A percentile compares a stretch with the other conserved stretches of the same genome.
These are phyloP conservation scores for Drosophila gaucha DNA, from an alignment of 2,888 invertebrate genomes.

Conservation along the genomic window DNA sequence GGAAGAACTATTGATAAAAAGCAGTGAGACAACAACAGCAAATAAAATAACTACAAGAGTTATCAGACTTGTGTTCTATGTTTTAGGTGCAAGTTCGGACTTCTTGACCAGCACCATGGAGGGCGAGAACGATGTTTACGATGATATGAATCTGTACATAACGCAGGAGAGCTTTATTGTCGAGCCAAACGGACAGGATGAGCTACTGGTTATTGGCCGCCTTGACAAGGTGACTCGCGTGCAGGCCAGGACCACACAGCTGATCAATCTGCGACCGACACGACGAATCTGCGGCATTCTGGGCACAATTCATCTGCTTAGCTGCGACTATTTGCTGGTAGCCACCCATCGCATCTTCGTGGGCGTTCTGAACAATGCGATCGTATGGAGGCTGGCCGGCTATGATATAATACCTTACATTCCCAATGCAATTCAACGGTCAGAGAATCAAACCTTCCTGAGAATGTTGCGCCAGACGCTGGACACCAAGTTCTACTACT, in stretches of 20 bases:
- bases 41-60: not conserved
- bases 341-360: conserved; percentile 92
- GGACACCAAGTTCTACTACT: conserved; percentile 94
- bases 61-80: conserved; percentile 7
- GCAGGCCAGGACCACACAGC: conserved; percentile 88
- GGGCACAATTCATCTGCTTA: conserved; percentile 93
- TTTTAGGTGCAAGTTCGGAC: conserved; percentile 13
- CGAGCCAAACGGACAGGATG: conserved; percentile 91
- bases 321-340: conserved; percentile 94
- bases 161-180: conserved; percentile 96
- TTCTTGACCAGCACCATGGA: conserved; percentile 45
- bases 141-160: conserved; percentile 92
- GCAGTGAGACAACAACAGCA: conserved; percentile 21
- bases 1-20: conserved; percentile 35
- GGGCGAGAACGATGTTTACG: conserved; percentile 85
- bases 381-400: conserved; percentile 91
- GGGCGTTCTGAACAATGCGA: conserved; percentile 92
- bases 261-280: conserved; percentile 87
- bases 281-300: conserved; percentile 94
- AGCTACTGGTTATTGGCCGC: conserved; percentile 94
- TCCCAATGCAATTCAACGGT: conserved; percentile 90
- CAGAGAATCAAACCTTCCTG: conserved; percentile 93
- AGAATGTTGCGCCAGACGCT: conserved; percentile 93
- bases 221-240: conserved; percentile 90
- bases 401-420: conserved; percentile 95